These are phyloP conservation scores for Tetragnatha versicolor DNA, from an alignment of 1,140 invertebrate genomes.

Conservation along the genomic window DNA sequence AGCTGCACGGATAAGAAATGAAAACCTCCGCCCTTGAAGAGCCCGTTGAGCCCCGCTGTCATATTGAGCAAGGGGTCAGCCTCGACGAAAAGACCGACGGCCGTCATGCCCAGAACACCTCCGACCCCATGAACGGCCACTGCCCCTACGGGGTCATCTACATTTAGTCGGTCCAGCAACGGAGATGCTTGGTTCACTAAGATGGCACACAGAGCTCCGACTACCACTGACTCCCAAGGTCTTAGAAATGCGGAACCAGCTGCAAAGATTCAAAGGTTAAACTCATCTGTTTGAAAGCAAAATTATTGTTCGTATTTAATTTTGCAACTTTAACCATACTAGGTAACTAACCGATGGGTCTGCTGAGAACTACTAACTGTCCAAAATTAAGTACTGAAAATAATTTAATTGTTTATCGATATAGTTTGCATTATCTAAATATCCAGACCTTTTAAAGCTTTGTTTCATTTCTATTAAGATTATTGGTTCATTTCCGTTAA, in stretches of 20 bases:
- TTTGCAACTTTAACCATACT: too few species aligned
- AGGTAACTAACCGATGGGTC: too few species aligned
- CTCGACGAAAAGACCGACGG: slow-evolving; percentile 79
- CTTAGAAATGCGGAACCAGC: slow-evolving; percentile 87
- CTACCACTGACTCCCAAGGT: slow-evolving; percentile 83
- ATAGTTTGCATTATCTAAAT: too few species aligned
- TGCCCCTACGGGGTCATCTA: slow-evolving; percentile 92
- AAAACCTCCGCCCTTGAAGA: slow-evolving; percentile 77
- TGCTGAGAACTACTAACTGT: too few species aligned
- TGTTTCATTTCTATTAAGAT: too few species aligned
- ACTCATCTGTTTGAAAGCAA: too few species aligned
- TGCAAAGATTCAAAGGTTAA: slow-evolving; percentile 57
- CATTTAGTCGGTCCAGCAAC: slow-evolving; percentile 75
- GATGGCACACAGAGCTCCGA: slow-evolving; percentile 78
- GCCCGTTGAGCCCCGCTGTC: slow-evolving; percentile 65
- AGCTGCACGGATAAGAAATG: slow-evolving; percentile 82
- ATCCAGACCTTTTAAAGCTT: too few species aligned
- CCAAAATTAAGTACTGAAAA: too few species aligned
- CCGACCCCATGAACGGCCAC: slow-evolving; percentile 79
- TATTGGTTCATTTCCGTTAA: too few species aligned
- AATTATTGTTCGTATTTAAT: neutral
- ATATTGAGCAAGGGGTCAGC: slow-evolving; percentile 45
- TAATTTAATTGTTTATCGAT: too few species aligned
- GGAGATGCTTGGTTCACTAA: slow-evolving; percentile 67
- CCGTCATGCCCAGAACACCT: slow-evolving; percentile 76